phyloP scores from a whole-genome alignment of 2,888 invertebrate species.

The Ochlodes sylvanus region DNA sequence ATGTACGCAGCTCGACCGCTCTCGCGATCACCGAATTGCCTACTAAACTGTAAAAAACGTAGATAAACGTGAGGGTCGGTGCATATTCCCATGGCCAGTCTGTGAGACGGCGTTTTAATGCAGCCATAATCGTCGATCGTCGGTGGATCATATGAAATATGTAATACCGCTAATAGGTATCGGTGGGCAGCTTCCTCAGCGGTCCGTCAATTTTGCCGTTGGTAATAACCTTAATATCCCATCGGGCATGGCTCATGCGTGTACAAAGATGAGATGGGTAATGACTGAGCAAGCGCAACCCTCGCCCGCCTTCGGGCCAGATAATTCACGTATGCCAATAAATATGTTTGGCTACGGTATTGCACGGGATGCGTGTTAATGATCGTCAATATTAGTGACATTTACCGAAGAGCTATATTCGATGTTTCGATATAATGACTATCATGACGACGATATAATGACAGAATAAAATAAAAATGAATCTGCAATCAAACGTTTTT shows the following conservation, averaged over 20 bases:
- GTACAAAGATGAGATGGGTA: slow-evolving; percentile 75
- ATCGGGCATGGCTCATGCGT: slow-evolving; percentile 75
- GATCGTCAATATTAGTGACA: slow-evolving; percentile 2
- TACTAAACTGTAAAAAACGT: slow-evolving; percentile 78
- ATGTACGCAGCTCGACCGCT: slow-evolving; percentile 55
- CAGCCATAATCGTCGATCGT: slow-evolving; percentile 78
- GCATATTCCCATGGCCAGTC: slow-evolving; percentile 77
- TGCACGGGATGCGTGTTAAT: slow-evolving; percentile 21
- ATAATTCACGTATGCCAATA: slow-evolving; percentile 67
- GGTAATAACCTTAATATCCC: slow-evolving; percentile 83
- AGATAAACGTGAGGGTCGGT: slow-evolving; percentile 65
- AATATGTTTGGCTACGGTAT: slow-evolving; percentile 54
- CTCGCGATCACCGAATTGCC: slow-evolving; percentile 75
- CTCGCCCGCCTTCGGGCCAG: slow-evolving; percentile 48
- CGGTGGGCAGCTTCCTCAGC: slow-evolving; percentile 82
- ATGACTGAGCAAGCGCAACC: slow-evolving; percentile 65
- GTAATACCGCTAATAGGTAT: slow-evolving; percentile 81
- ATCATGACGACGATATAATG: too few species aligned
- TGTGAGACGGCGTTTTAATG: slow-evolving; percentile 77
- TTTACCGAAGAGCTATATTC: not conserved
- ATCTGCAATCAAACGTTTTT: too few species aligned
- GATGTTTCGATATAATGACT: not conserved
- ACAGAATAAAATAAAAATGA: too few species aligned
- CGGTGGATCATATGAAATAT: slow-evolving; percentile 79
- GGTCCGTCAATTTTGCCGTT: slow-evolving; percentile 80